Evolutionary conservation across 64 coral and sea anemone species (phyloP), one percentile per base, ranked within the genome.

Genomic region (Stylophora pistillata): DNA sequence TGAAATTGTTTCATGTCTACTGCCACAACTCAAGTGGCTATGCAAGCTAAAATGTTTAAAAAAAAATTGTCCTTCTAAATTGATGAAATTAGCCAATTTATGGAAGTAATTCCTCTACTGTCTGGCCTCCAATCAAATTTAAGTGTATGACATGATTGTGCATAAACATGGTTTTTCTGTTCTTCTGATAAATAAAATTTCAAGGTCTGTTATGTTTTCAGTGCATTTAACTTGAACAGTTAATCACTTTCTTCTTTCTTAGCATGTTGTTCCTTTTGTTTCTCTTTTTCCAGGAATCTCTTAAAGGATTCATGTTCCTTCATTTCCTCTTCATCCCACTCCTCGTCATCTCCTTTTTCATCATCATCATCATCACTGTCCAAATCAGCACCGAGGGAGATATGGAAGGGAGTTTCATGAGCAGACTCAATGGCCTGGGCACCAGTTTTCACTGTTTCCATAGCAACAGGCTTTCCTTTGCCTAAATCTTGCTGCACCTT

Each of bases 401-500:
- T 64, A 61, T 62, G 88, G 29, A 82, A 68, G 54, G 76, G 81
- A 54, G 65, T 85, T 0, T 29, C 74, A 21, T 58, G 47, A 58
- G 78, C 85, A 10, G 90, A 76, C 18, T 62, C 58, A 31, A 86
- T 34, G 70, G 87, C 33, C 56, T 83, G 74, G 30, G 65, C 74
- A 95, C 79, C 74, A 63, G 27, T 78, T 23, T 29, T 71, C 20
- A 75, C 55, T 68, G 86, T 70, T 84, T 73, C 89, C 72, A 99
- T 68, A 6, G 96, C 72, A 73, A 99, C 93, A 88, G 71, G 34
- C 74, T 93, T 78, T 66, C 96, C 96, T 87, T 92, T 81, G 7
- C 96, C 96, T 23, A 99, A 74, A 55, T 99, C 93, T 76, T 90
- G 85, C 59, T 95, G 77, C 27, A 99, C 47, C 71, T 99, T 99